phyloP scores from a whole-genome alignment of 2,113 vertebrate species.

The Mobula hypostoma region DNA sequence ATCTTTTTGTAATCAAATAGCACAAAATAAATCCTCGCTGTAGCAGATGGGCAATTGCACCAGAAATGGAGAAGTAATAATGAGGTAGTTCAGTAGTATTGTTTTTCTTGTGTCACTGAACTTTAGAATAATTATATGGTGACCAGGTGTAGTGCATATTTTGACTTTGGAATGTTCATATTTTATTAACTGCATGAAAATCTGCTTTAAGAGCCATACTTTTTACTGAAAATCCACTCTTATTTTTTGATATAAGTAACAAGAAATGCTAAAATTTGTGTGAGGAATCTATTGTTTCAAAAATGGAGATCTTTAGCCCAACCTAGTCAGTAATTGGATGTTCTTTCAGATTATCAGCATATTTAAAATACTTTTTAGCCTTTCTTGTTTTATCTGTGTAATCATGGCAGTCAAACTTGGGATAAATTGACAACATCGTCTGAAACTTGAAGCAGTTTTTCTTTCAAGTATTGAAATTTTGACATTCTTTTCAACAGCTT shows the following conservation, averaged over 20 bases:
- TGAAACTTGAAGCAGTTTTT: not conserved
- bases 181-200: too few species aligned
- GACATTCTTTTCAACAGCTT: constrained; percentile 53
- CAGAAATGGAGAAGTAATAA: not conserved
- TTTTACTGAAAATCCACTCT: not conserved
- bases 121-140: not conserved
- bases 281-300: not conserved
- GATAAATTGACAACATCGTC: not conserved
- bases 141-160: too few species aligned
- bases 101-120: too few species aligned
- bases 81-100: not conserved
- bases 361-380: not conserved
- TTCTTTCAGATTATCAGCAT: not conserved
- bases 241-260: not conserved
- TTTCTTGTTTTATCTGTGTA: not conserved
- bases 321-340: not conserved
- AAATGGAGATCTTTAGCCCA: not conserved
- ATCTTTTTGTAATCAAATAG: too few species aligned
- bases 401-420: not conserved
- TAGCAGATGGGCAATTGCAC: not conserved
- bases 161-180: not conserved
- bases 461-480: not conserved
- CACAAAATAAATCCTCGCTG: too few species aligned
- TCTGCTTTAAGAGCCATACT: not conserved
- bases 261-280: not conserved